Conservation (phyloP, 2,888 invertebrate species). For the Crossocerus cetratus region DNA sequence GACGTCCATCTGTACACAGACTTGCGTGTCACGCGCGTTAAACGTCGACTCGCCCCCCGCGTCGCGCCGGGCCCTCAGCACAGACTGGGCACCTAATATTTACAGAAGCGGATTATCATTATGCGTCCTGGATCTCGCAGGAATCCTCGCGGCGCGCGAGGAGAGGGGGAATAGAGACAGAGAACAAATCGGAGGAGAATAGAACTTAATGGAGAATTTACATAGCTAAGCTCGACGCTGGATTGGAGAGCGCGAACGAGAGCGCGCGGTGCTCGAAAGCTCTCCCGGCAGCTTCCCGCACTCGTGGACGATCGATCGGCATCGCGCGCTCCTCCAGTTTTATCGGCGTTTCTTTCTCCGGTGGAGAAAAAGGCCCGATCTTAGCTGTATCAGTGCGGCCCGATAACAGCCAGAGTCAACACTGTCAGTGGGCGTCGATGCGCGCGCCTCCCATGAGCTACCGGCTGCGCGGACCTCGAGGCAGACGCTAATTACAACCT, state of each 20-base stretch:
- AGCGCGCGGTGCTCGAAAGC: not conserved
- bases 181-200: conserved; percentile 29
- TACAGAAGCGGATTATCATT: conserved; percentile 55
- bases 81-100: conserved; percentile 51
- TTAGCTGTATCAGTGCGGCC: too few species aligned
- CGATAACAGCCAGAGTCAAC: too few species aligned
- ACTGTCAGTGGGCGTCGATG: too few species aligned
- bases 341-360: not conserved
- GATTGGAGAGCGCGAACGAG: not conserved
- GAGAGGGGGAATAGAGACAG: not conserved
- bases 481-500: too few species aligned
- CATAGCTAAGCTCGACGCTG: conserved; percentile 2
- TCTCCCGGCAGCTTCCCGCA: not conserved
- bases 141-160: not conserved
- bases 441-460: too few species aligned
- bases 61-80: conserved; percentile 52
- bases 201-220: conserved; percentile 21
- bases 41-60: conserved; percentile 9
- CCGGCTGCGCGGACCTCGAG: too few species aligned
- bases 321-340: not conserved
- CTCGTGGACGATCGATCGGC: not conserved
- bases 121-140: conserved; percentile 35
- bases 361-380: too few species aligned
- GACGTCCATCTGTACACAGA: too few species aligned
- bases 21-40: not conserved